These are phyloP conservation scores for Bombylius major DNA, from an alignment of 2,888 invertebrate genomes.

Conservation along the genomic window DNA sequence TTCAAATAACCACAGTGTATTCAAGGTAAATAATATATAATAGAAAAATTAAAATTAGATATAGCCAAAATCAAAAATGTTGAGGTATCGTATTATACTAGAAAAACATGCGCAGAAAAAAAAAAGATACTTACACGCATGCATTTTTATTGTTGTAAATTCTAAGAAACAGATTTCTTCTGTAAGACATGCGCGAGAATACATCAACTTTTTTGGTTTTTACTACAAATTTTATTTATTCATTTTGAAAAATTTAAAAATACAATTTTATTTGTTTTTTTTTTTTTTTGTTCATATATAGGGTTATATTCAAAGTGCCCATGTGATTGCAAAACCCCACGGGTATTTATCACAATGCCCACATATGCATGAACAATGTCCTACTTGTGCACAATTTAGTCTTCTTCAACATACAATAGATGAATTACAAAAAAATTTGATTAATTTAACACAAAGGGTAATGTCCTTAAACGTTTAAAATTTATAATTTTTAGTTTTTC, in stretches of 20 bases:
- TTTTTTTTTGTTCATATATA: slow-evolving; percentile 25
- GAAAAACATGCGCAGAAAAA: too few relatives aligned
- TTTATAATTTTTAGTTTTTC: not conserved
- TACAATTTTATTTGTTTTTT: not conserved
- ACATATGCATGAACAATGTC: slow-evolving; percentile 72
- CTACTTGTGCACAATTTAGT: slow-evolving; percentile 81
- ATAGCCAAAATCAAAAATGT: too few relatives aligned
- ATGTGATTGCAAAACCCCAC: slow-evolving; percentile 71
- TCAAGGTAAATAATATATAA: slow-evolving; percentile 56
- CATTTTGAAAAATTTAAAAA: not conserved
- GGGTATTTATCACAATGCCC: slow-evolving; percentile 81
- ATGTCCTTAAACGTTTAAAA: slow-evolving; percentile 15
- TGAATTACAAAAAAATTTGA: slow-evolving; percentile 65
- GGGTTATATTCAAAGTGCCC: slow-evolving; percentile 81
- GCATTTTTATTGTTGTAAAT: too few relatives aligned
- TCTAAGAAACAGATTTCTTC: too few relatives aligned
- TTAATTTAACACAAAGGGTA: slow-evolving; percentile 75
- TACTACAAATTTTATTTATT: too few relatives aligned
- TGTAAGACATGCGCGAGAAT: too few relatives aligned
- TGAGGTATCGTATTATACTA: too few relatives aligned
- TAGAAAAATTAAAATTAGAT: too few relatives aligned
- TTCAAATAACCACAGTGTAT: slow-evolving; percentile 62
- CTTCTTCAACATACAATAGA: slow-evolving; percentile 70
- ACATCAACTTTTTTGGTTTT: too few relatives aligned
- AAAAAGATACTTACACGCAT: too few relatives aligned